phyloP scores from a whole-genome alignment of 2,797 vertebrate species.

The Mastacembelus armatus region DNA sequence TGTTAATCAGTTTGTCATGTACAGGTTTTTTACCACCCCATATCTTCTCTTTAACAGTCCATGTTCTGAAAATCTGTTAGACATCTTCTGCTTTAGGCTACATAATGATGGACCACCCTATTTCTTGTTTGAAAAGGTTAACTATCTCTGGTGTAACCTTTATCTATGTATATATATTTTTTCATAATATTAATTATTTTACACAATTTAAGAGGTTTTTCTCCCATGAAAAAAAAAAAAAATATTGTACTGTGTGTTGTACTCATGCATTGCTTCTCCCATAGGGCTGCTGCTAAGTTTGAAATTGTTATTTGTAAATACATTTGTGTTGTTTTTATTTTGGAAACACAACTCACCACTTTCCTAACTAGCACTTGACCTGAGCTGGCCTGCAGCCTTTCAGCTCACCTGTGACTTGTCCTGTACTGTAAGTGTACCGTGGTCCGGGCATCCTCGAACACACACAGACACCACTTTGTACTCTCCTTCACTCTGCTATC shows the following conservation, averaged over 20 bases:
- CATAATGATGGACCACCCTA: conserved; percentile 55
- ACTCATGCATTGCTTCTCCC: conserved; percentile 83
- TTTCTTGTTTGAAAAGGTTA: conserved; percentile 68
- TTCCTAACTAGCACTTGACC: conserved; percentile 78
- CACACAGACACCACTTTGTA: conserved; percentile 58
- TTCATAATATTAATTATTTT: conserved; percentile 28
- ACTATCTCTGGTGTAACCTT: conserved; percentile 64
- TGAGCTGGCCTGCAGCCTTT: conserved; percentile 77
- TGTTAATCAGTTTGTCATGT: conserved; percentile 49
- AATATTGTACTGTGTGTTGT: conserved; percentile 76
- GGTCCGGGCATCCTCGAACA: conserved; percentile 61
- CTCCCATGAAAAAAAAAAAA: conserved; percentile 50
- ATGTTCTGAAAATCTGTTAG: conserved; percentile 63
- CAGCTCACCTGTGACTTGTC: conserved; percentile 72
- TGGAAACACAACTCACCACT: conserved; percentile 72
- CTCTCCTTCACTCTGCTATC: conserved; percentile 46
- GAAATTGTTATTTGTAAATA: conserved; percentile 55
- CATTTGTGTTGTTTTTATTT: conserved; percentile 68
- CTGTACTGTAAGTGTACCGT: conserved; percentile 80
- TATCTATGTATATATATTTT: conserved; percentile 48
- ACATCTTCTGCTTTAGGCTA: conserved; percentile 50
- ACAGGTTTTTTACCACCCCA: conserved; percentile 28
- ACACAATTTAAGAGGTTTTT: conserved; percentile 49
- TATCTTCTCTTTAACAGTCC: conserved; percentile 45
- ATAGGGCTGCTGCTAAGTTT: conserved; percentile 71